Base-by-base conservation (phyloP, 2,113 vertebrate genomes). In the Mastomys natalensis region DNA sequence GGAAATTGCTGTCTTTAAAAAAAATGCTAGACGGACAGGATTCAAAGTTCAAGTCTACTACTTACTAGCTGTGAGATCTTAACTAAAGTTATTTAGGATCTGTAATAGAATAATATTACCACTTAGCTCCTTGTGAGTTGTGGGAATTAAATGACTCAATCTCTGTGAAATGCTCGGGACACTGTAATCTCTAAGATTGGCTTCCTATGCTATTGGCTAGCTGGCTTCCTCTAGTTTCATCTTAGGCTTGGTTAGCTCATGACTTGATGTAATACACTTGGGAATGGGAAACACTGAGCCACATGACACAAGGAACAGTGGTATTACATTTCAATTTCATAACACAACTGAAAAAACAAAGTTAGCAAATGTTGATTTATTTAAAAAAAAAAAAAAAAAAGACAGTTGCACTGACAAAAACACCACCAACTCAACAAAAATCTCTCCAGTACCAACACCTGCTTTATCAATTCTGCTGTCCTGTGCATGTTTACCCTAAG, bases 271-370 rank as follows among this genome's bases (percentile, higher is more conserved):
- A 92, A 94, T 85, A 72, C 92, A 24, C 88, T 92, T 73, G 94
- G 96, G 92, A 90, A 74, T 37, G 73, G 9, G 87, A 88, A 94
- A 80, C 34, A 5, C 40, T 48, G 81, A 40, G 72, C 77, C 73
- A 64, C 72, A 78, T 88, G 86, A 87, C 85, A 84, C 64, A 87
- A 80, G 43, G 72, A 92, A 72, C 37, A 48, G 70, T 92, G 70
- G 74, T 89, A 70, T 95, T 76, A 93, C 81, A 82, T 97, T 97
- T 97, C 92, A 51, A 68, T 97, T 92, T 95, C 96, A 93, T 89
- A 97, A 97, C 94, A 94, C 96, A 91, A 95, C 92, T 94, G 96
- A 92, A 81, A 87, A 97, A 96, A 94, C 93, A 96, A 96, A 95
- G 76, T 89, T 77, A 73, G 87, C 74, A 91, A 96, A 90, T 78